Percentiles rank a stretch among this genome's conserved stretches.
Evolutionary conservation across 2,888 invertebrate genomes (phyloP).

Genomic region (Hirtodrosophila trivittata): DNA sequence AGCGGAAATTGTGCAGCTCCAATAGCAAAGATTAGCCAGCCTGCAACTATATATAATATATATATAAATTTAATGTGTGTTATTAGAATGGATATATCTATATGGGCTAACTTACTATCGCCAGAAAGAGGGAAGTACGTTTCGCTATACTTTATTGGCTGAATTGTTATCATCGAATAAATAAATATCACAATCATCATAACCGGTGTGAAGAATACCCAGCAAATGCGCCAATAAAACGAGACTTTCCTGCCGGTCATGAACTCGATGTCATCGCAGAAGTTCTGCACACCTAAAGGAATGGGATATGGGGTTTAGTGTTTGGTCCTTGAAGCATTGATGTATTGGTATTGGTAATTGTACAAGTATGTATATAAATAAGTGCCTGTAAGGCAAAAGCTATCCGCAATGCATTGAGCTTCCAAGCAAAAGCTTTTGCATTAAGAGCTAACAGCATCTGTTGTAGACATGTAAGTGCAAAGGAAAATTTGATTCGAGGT

Average conservation of each 20-base stretch:
- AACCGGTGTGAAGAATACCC: conserved; percentile 89
- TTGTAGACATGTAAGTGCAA: too few relatives aligned
- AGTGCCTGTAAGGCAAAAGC: too few relatives aligned
- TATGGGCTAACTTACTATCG: conserved; percentile 84
- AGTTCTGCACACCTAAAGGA: conserved; percentile 85
- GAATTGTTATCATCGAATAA: conserved; percentile 87
- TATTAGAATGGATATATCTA: too few relatives aligned
- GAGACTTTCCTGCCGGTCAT: conserved; percentile 88
- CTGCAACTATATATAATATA: conserved; percentile 83
- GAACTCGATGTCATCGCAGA: conserved; percentile 89
- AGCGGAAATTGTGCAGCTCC: conserved; percentile 85
- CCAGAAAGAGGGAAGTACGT: conserved; percentile 86
- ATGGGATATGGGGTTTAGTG: too few relatives aligned
- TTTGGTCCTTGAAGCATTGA: too few relatives aligned
- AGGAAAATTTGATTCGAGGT: too few relatives aligned
- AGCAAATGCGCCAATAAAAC: conserved; percentile 91
- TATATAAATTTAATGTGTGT: too few relatives aligned
- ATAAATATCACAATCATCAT: conserved; percentile 88
- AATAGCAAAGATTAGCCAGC: conserved; percentile 85
- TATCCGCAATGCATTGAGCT: too few relatives aligned
- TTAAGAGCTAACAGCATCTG: too few relatives aligned
- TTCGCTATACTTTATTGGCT: conserved; percentile 86
- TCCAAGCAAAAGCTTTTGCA: too few relatives aligned
- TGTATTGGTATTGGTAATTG: too few relatives aligned
- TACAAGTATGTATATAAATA: too few relatives aligned